These are phyloP conservation scores for Crocidura indochinensis DNA, from an alignment of 2,797 vertebrate species.

Conservation along the genomic window DNA sequence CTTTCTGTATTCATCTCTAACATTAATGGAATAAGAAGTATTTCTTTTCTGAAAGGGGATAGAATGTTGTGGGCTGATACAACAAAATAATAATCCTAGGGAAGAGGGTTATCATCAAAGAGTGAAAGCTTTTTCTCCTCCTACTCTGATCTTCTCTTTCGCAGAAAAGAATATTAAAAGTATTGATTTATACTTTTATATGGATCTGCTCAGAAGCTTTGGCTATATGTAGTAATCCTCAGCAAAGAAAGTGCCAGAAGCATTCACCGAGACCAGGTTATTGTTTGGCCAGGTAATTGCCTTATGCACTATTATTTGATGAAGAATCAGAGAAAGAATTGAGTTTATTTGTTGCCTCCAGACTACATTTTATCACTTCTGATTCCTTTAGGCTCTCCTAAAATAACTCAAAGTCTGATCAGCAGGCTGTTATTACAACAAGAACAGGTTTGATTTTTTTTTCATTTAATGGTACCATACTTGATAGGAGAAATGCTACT, in stretches of 20 bases:
- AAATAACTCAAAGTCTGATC: conserved; percentile 49
- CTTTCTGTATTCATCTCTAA: conserved; percentile 40
- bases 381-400: conserved; percentile 52
- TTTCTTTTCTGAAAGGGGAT: background rate
- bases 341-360: conserved; percentile 32
- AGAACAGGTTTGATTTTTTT: conserved; percentile 46
- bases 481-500: conserved; percentile 44
- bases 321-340: background rate
- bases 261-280: conserved; percentile 46
- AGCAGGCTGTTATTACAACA: conserved; percentile 1
- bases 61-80: background rate
- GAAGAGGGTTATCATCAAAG: background rate
- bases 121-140: conserved; percentile 6
- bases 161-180: conserved; percentile 21
- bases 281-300: background rate
- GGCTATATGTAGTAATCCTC: conserved; percentile 16
- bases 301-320: conserved; percentile 41
- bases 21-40: conserved; percentile 31
- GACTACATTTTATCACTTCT: conserved; percentile 34
- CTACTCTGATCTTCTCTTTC: conserved; percentile 41
- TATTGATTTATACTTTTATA: conserved; percentile 35
- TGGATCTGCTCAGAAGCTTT: conserved; percentile 21
- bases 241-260: conserved; percentile 53
- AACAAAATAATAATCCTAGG: conserved; percentile 9
- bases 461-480: conserved; percentile 49